Base-by-base conservation (phyloP, 1,140 invertebrate genomes). In the Bacillus rossius region DNA sequence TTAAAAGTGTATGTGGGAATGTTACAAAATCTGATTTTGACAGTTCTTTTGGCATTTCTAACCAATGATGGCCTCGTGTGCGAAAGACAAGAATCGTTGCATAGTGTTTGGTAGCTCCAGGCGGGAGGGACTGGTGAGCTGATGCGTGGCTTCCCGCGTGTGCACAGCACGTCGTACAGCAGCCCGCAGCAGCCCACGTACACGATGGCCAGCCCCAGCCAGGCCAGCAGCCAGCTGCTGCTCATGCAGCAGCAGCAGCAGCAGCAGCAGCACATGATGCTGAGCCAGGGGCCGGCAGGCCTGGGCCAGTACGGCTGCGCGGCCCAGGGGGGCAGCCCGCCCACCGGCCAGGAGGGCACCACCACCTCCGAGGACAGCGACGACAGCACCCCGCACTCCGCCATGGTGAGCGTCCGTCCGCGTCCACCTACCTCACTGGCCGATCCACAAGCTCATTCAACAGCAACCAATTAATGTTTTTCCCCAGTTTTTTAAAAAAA, bases 291-390 rank as follows among this genome's bases (percentile, higher is more conserved):
- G 10, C 49, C 47, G n/a, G 34, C 20, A 8, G 16, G 22, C 2
- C 13, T 26, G 42, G 19, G 29, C 8, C 29, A 26, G 67, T 84
- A 75, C 70, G 84, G 81, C 25, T 71, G 80, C 48, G 74, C 72
- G 64, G 71, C 74, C 3, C 73, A 74, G 45, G 80, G 79, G 7
- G 79, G 76, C 47, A 82, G 77, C 68, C 81, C 79, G 34, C 78
- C 76, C 20, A 74, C 76, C 1, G 82, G 81, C 47, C 78, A 78
- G 60, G 82, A 81, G 63, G 69, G 78, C 51, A 83, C 78, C 26
- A 83, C 86, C 25, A 91, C 89, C 8, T 91, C 88, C 73, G 91
- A 93, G 71, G 90, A 92, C 66, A 92, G 89, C 67, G 90, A 94
- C 73, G 91, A 93, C 68, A 91, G 88, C 73, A 86, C 89, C 19